Evolutionary conservation across 2,797 vertebrate genomes (phyloP).

Genomic region (Halcyon chelicuti): DNA sequence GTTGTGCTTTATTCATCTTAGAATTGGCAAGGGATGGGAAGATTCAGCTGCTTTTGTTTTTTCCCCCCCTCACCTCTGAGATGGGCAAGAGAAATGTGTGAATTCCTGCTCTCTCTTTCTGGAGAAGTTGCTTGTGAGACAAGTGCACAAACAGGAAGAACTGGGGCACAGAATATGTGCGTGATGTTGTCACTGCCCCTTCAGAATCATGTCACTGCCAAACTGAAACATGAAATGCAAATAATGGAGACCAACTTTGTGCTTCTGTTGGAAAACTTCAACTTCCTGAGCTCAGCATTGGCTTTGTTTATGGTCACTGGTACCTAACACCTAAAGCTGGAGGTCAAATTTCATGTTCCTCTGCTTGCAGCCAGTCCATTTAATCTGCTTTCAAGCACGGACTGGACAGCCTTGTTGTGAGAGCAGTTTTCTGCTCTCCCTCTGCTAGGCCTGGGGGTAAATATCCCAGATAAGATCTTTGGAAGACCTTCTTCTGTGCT

Average conservation of each 20-base stretch:
- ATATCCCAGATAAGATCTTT: conserved; percentile 30
- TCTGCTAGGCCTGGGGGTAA: neutral
- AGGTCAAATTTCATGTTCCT: neutral
- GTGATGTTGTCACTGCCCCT: neutral
- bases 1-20: neutral
- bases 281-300: neutral
- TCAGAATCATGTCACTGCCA: neutral
- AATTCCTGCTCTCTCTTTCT: neutral
- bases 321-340: neutral
- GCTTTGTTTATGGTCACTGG: neutral
- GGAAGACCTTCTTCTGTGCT: neutral
- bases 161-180: neutral
- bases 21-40: neutral
- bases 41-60: neutral
- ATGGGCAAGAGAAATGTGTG: neutral
- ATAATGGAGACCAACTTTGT: neutral
- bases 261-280: neutral
- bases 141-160: neutral
- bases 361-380: neutral
- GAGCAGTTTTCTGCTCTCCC: neutral
- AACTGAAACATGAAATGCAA: neutral
- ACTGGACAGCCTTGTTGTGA: neutral
- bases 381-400: neutral
- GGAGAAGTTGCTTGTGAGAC: neutral
- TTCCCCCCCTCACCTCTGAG: neutral